phyloP scores from a whole-genome alignment of 2,888 invertebrate genomes.

The Tetanocera ferruginea region DNA sequence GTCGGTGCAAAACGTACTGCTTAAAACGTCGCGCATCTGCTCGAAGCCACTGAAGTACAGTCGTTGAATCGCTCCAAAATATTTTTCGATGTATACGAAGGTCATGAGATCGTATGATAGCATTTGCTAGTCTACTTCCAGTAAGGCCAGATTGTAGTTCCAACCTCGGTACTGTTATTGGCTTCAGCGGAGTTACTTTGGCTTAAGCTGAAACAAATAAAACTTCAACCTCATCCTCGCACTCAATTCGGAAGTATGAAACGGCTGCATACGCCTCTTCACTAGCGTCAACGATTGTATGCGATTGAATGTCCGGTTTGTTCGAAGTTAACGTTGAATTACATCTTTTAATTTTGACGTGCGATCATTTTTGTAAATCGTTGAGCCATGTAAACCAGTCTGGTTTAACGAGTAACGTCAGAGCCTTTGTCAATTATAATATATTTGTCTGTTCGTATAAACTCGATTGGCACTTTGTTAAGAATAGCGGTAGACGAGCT shows the following conservation, averaged over 20 bases:
- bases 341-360: too few species aligned
- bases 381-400: too few species aligned
- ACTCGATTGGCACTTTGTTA: too few species aligned
- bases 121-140: neutral
- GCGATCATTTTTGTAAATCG: too few species aligned
- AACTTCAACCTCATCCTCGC: neutral
- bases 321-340: too few species aligned
- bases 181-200: slow-evolving; percentile 43
- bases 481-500: too few species aligned
- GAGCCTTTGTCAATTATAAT: neutral
- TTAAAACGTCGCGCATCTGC: too few species aligned
- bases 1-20: too few species aligned
- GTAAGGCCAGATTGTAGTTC: slow-evolving; percentile 32
- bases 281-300: neutral
- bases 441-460: neutral
- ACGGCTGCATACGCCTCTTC: neutral
- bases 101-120: neutral
- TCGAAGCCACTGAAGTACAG: too few species aligned
- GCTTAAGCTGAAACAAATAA: slow-evolving; percentile 36
- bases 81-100: neutral
- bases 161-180: slow-evolving; percentile 40
- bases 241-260: neutral
- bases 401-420: neutral
- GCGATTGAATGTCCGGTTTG: too few species aligned
- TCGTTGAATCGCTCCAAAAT: neutral